Evolutionary conservation across 2,113 vertebrate species (phyloP).

Genomic region (Pagrus major): DNA sequence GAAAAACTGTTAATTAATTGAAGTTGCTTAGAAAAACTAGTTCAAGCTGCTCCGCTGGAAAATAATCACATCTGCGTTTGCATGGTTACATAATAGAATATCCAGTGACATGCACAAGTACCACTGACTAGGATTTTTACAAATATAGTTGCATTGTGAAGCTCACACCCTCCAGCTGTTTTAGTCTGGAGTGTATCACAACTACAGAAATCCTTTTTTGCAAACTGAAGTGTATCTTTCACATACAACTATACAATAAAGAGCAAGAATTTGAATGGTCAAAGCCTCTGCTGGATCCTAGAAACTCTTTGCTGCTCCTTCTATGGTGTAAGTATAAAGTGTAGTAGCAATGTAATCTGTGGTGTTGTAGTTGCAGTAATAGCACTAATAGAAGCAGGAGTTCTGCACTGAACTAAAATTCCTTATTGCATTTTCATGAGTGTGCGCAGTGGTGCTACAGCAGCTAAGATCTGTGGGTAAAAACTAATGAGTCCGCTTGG

Average conservation of each 20-base stretch:
- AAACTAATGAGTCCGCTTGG: slow-evolving; percentile 73
- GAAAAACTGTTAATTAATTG: slow-evolving; percentile 13
- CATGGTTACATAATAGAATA: slow-evolving; percentile 16
- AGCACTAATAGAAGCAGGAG: slow-evolving; percentile 6
- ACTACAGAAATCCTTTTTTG: not conserved
- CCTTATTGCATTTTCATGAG: slow-evolving; percentile 52
- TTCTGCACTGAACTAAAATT: slow-evolving; percentile 16
- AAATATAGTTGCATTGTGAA: slow-evolving; percentile 1
- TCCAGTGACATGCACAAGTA: not conserved
- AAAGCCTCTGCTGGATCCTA: not conserved
- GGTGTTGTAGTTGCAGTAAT: slow-evolving; percentile 1
- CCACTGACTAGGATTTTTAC: not conserved
- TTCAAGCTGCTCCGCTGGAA: not conserved
- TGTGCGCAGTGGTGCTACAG: slow-evolving; percentile 23
- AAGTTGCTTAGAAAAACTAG: slow-evolving; percentile 16
- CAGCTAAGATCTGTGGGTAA: slow-evolving; percentile 57
- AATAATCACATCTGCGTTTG: slow-evolving; percentile 30
- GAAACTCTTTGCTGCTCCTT: not conserved
- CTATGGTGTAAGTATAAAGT: not conserved
- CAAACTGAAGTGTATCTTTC: not conserved
- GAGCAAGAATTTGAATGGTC: not conserved
- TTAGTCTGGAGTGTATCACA: not conserved
- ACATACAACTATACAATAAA: not conserved
- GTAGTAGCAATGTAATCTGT: not conserved
- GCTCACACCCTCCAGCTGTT: slow-evolving; percentile 12